Evolutionary conservation across 1,140 invertebrate genomes (phyloP).

Genomic region (Anthonomus grandis): DNA sequence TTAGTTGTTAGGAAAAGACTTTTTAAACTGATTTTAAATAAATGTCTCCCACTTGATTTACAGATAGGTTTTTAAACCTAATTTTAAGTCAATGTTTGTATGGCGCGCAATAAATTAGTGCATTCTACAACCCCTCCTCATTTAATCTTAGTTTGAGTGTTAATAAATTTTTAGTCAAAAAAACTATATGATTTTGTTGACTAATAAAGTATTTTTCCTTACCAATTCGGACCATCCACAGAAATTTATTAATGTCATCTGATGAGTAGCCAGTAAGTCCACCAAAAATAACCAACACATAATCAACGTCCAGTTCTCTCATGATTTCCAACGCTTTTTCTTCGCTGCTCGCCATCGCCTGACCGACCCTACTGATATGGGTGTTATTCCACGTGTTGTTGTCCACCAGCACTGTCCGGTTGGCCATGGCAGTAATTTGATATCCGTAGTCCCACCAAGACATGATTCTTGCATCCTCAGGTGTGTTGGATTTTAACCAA

Average conservation of each 20-base stretch:
- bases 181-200: too few species aligned
- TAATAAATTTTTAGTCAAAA: too few species aligned
- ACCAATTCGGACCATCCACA: slow-evolving; percentile 98
- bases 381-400: slow-evolving; percentile 99
- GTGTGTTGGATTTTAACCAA: slow-evolving; percentile 96
- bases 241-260: slow-evolving; percentile 98
- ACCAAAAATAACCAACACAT: slow-evolving; percentile 97
- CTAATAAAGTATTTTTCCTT: slow-evolving; percentile 8
- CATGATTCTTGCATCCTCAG: slow-evolving; percentile 93
- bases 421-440: slow-evolving; percentile 99
- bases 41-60: too few species aligned
- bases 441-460: slow-evolving; percentile 99
- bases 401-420: slow-evolving; percentile 96
- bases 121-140: too few species aligned
- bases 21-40: too few species aligned
- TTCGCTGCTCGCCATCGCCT: slow-evolving; percentile 96
- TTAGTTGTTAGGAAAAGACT: too few species aligned
- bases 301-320: slow-evolving; percentile 94
- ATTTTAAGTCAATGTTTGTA: too few species aligned
- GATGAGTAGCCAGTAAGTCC: slow-evolving; percentile 97
- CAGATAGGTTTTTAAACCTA: too few species aligned
- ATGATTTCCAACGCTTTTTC: slow-evolving; percentile 97
- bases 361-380: slow-evolving; percentile 89
- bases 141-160: too few species aligned
- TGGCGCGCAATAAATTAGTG: too few species aligned